Evolutionary conservation across 1,140 invertebrate species (phyloP).

Genomic region (Vanessa tameamea): DNA sequence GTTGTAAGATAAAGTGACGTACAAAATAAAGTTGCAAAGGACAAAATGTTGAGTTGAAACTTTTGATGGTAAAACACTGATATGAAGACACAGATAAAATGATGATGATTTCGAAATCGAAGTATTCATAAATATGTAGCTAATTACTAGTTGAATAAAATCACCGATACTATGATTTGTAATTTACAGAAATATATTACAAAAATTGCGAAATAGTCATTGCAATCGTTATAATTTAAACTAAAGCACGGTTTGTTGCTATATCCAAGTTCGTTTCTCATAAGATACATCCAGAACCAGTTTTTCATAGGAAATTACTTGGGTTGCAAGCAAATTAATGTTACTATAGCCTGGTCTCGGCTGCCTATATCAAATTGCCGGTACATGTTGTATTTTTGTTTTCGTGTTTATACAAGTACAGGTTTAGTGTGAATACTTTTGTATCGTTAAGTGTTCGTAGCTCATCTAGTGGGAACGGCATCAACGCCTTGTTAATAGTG

Average conservation of each 20-base stretch:
- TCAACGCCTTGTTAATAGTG: constrained; percentile 32
- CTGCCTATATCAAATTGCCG: constrained; percentile 41
- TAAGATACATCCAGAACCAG: constrained; percentile 42
- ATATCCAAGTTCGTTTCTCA: constrained; percentile 26
- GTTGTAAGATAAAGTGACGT: constrained; percentile 59
- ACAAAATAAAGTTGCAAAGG: constrained; percentile 8
- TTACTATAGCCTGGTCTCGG: constrained; percentile 22
- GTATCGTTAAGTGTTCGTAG: constrained; percentile 23
- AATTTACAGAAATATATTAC: background rate
- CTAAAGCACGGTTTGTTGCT: constrained; percentile 10
- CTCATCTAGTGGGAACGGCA: constrained; percentile 27
- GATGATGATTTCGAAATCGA: too few relatives aligned
- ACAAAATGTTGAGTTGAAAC: background rate
- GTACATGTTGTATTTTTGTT: constrained; percentile 31
- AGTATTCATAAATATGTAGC: too few relatives aligned
- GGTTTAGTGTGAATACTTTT: constrained; percentile 32
- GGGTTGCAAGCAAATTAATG: constrained; percentile 49
- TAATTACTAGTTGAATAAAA: background rate
- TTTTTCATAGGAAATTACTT: constrained; percentile 54
- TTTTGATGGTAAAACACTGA: background rate
- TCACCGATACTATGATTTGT: background rate
- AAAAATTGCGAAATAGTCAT: constrained; percentile 6
- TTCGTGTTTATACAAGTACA: constrained; percentile 24
- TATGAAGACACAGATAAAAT: background rate
- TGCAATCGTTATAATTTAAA: constrained; percentile 33